Conservation (phyloP, 2,797 vertebrate genomes). For the Cossypha polioptera region DNA sequence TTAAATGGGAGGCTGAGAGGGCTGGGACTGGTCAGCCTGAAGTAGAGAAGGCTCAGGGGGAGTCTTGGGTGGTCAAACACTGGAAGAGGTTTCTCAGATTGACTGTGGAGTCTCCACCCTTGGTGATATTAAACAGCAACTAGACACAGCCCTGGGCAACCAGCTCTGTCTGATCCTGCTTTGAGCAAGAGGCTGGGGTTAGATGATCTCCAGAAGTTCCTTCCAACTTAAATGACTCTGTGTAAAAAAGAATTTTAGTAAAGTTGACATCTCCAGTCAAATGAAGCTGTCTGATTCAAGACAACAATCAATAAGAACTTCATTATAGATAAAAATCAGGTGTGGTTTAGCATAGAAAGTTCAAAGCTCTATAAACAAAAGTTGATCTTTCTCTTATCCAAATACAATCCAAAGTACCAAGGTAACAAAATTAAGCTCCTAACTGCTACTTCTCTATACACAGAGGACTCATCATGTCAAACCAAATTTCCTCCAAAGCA, state of each 20-base stretch:
- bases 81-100: background rate
- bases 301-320: conserved; percentile 36
- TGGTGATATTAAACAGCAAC: background rate
- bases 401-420: background rate
- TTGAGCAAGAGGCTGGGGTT: background rate
- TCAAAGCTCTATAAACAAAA: conserved; percentile 25
- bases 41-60: background rate
- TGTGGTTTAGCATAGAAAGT: conserved; percentile 4
- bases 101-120: background rate
- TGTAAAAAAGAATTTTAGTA: background rate
- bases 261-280: background rate
- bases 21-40: background rate
- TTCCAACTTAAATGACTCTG: background rate
- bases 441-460: background rate
- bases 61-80: background rate
- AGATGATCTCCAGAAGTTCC: background rate
- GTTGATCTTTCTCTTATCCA: conserved; percentile 12
- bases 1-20: background rate
- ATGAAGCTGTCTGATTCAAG: background rate
- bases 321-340: background rate
- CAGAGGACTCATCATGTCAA: background rate
- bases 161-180: background rate
- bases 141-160: background rate
- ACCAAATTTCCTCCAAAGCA: background rate
- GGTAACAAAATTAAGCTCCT: conserved; percentile 19